phyloP scores from a whole-genome alignment of 2,113 vertebrate species.

The Anthoscopus minutus region DNA sequence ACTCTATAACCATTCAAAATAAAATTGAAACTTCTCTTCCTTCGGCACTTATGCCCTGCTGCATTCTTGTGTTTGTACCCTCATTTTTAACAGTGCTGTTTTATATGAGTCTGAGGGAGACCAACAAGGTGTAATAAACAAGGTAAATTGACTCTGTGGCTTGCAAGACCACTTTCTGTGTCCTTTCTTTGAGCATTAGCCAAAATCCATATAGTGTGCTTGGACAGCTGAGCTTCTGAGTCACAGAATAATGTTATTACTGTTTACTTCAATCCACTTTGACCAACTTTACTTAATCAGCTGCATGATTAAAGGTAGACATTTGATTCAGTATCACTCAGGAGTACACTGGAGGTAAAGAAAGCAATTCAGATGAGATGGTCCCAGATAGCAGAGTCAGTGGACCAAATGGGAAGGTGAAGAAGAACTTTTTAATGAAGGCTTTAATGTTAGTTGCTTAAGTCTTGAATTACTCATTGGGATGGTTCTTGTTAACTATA shows the following conservation, averaged over 20 bases:
- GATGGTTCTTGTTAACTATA: conserved; percentile 80
- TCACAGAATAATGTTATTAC: not conserved
- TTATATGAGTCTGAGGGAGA: not conserved
- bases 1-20: not conserved
- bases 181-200: not conserved
- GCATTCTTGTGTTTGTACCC: not conserved
- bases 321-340: not conserved
- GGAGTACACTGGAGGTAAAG: not conserved
- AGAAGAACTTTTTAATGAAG: conserved; percentile 49
- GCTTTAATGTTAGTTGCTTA: conserved; percentile 39
- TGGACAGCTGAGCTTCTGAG: not conserved
- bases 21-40: not conserved
- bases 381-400: conserved; percentile 7
- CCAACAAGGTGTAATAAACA: not conserved
- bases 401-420: not conserved
- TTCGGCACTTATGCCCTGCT: not conserved
- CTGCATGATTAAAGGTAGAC: not conserved
- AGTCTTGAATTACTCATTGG: conserved; percentile 58
- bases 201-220: not conserved
- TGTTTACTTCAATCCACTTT: conserved; percentile 24
- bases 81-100: not conserved
- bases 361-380: not conserved
- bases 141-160: not conserved
- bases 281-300: not conserved
- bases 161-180: not conserved